phyloP scores from a whole-genome alignment of 2,797 vertebrate genomes.

The Orientallactaga sibirica region DNA sequence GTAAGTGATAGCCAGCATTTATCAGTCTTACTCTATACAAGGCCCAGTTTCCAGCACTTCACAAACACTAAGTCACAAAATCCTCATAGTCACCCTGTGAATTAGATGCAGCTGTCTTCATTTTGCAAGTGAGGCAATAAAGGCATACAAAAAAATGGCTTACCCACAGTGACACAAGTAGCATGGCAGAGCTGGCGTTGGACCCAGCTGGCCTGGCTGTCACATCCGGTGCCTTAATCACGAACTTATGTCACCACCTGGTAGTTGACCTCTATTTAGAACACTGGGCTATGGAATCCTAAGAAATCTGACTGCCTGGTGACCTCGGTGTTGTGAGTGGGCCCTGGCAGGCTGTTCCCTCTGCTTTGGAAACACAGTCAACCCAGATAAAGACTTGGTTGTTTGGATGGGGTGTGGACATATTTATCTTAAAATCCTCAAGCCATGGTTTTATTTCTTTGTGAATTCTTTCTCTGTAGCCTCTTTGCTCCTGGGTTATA shows the following conservation, averaged over 20 bases:
- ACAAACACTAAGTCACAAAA: not conserved
- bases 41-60: not conserved
- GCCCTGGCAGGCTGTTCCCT: not conserved
- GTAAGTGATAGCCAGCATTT: not conserved
- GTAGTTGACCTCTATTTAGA: not conserved
- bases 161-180: not conserved
- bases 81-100: not conserved
- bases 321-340: not conserved
- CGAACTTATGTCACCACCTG: not conserved
- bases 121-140: not conserved
- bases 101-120: not conserved
- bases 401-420: not conserved
- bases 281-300: not conserved
- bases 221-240: not conserved
- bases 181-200: not conserved
- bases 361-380: conserved; percentile 33
- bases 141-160: not conserved
- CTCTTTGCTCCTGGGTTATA: conserved; percentile 32
- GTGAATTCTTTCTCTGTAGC: not conserved
- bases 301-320: not conserved
- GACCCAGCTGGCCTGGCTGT: not conserved
- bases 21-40: not conserved
- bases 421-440: conserved; percentile 64
- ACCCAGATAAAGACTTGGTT: not conserved
- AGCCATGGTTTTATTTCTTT: not conserved